Conservation (phyloP, 2,888 invertebrate species). For the Orthonychiurus folsomi region DNA sequence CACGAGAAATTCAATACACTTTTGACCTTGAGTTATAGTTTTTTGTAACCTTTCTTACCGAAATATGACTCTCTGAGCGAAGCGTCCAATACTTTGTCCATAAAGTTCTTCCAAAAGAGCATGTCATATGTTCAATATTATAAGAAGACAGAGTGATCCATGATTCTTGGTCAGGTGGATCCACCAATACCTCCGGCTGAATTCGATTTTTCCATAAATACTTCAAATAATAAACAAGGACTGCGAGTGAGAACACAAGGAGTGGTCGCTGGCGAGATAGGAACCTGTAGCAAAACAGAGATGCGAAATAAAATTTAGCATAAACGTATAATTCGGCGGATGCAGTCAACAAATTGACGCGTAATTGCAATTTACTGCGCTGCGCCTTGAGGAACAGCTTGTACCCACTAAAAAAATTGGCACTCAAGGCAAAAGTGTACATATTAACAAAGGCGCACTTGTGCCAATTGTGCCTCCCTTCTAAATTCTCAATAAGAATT, state of each 20-base stretch:
- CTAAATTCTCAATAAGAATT: no score
- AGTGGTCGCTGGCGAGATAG: constrained; percentile 31
- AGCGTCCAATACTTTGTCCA: constrained; percentile 25
- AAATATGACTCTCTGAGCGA: constrained; percentile 29
- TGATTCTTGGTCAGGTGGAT: constrained; percentile 37
- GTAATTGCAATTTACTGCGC: no score
- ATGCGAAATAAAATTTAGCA: no score
- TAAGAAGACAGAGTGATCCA: constrained; percentile 34
- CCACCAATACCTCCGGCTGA: constrained; percentile 32
- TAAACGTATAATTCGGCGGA: no score
- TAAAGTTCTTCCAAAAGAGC: constrained; percentile 19
- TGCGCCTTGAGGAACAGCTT: no score
- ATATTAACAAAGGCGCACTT: no score
- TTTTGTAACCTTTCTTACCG: constrained; percentile 25
- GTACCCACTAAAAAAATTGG: no score
- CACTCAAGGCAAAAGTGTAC: no score
- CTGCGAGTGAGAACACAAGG: constrained; percentile 26
- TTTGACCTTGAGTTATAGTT: neutral
- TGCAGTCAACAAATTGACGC: no score
- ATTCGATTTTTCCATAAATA: constrained; percentile 34
- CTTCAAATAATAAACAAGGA: constrained; percentile 26
- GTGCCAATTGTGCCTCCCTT: no score
- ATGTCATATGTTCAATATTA: constrained; percentile 27
- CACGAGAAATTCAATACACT: neutral
- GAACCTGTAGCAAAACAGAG: no score